Base-by-base conservation (phyloP, 2,888 invertebrate genomes). In the Lasioglossum vierecki region DNA sequence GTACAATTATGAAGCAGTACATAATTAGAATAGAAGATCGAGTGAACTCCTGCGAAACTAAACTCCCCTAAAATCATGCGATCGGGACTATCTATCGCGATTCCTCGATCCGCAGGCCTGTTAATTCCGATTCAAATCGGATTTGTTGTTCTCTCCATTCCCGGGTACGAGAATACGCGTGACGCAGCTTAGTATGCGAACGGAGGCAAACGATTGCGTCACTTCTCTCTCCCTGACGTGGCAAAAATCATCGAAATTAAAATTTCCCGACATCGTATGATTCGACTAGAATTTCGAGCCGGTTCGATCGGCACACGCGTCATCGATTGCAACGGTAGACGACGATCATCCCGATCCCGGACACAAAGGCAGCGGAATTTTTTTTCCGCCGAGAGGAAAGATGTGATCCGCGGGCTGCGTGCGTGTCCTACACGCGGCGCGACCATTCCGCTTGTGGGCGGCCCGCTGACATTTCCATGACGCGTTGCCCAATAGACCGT, bases 401-500 rank as follows among this genome's bases (percentile, higher is more conserved):
- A 92, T 90, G 90, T 83, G 91, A 89, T 90, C 89, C 88, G 70
- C 80, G 83, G 84, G 44, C 71, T 82, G 76, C 49, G 70, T 70
- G 60, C 84, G 90, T 91, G 90, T 93, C 92, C 91, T 93, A 93
- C 91, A 89, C 90, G 90, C 88, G 88, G 88, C 88, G 89, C 91
- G 91, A 86, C 89, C 87, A 87, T 90, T 90, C 84, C 82, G 75
- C 71, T 90, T 88, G 93, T 93, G 88, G 93, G 93, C 92, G 93
- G 89, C 87, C 72, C 86, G 84, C 90, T 92, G 91, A 93, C 92
- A 90, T 92, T 93, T 92, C 90, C 91, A 88, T 87, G 89, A 92
- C 88, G 88, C 80, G 88, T 92, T 91, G 75, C 85, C 89, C 88
- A 91, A 92, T 90, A 89, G 87, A 89, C 81, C 85, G 81, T 76